These are phyloP conservation scores for Chymomyza caudatula DNA, from an alignment of 2,888 invertebrate genomes.

Conservation along the genomic window DNA sequence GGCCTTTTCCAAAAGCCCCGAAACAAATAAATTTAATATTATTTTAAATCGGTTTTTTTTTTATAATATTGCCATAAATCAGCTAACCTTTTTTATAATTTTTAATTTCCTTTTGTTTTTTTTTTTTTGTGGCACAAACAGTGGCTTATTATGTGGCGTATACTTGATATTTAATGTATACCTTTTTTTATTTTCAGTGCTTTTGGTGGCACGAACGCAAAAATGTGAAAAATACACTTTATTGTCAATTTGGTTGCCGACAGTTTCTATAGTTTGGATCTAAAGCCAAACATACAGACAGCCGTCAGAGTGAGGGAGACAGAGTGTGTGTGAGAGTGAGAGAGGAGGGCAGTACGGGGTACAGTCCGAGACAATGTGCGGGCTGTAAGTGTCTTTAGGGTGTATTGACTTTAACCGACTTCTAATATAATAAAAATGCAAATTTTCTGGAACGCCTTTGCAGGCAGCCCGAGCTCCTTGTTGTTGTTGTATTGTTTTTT, in stretches of 20 bases:
- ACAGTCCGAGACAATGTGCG: neutral
- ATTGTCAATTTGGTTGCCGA: constrained; percentile 12
- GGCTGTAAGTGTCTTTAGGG: constrained; percentile 34
- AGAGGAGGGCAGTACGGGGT: no score
- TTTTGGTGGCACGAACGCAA: constrained; percentile 3
- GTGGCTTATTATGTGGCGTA: constrained; percentile 4
- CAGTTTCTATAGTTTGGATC: neutral
- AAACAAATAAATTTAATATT: neutral
- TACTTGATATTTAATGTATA: neutral
- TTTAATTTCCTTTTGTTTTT: neutral
- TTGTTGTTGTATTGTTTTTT: neutral
- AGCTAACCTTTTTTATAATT: neutral
- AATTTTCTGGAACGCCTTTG: constrained; percentile 57
- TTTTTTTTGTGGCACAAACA: no score
- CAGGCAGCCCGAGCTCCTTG: constrained; percentile 38
- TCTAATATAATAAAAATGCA: constrained; percentile 74
- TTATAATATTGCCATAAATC: neutral
- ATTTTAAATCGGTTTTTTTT: neutral
- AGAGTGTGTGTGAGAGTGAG: no score
- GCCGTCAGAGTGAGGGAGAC: neutral
- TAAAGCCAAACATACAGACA: neutral
- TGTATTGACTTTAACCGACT: constrained; percentile 66
- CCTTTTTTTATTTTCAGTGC: neutral
- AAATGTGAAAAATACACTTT: constrained; percentile 13
- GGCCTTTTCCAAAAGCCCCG: neutral